phyloP scores from a whole-genome alignment of 2,797 vertebrate species.

The Pristis pectinata region DNA sequence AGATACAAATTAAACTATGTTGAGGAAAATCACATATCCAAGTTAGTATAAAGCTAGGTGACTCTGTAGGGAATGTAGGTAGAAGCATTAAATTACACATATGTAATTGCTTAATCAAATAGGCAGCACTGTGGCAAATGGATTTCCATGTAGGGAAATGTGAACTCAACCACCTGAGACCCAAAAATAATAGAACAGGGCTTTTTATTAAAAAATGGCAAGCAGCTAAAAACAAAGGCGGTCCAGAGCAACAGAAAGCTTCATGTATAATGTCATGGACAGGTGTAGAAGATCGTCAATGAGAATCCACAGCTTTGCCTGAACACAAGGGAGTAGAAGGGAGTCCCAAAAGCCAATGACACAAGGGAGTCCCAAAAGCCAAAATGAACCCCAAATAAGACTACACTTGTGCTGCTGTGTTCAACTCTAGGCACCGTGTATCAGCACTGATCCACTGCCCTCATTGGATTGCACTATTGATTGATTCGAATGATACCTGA shows the following conservation, averaged over 20 bases:
- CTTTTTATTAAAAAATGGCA: neutral
- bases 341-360: neutral
- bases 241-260: neutral
- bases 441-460: neutral
- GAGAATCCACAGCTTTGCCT: neutral
- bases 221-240: neutral
- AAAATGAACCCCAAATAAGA: neutral
- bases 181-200: too few relatives aligned
- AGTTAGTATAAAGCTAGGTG: neutral
- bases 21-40: neutral
- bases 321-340: neutral
- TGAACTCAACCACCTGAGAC: neutral
- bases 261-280: neutral
- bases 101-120: neutral
- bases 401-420: neutral
- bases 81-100: neutral
- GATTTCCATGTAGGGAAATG: neutral
- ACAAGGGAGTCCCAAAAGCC: too few relatives aligned
- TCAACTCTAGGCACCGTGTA: neutral
- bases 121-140: neutral
- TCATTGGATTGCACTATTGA: neutral
- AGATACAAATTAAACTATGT: neutral
- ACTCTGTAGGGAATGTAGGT: neutral
- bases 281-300: neutral
- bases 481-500: neutral